Conservation (phyloP, 2,797 vertebrate species). For the Diglossa cyanea region DNA sequence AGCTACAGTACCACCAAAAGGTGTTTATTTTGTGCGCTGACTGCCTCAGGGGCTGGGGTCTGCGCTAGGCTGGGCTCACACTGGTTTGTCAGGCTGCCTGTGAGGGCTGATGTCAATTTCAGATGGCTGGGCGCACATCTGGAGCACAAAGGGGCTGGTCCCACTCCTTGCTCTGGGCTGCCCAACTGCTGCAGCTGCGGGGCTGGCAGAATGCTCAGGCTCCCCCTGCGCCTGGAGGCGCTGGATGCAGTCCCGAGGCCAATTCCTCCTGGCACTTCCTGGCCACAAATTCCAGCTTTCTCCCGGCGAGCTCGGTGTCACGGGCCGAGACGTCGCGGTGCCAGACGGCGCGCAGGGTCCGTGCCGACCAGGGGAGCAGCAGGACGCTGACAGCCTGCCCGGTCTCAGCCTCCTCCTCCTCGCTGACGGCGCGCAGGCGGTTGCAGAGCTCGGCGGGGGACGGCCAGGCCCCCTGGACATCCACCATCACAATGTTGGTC, state of each 20-base stretch:
- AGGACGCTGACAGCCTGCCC: conserved; percentile 75
- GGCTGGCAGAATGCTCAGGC: background rate
- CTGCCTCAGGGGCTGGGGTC: background rate
- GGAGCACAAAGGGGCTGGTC: background rate
- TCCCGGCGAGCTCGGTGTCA: conserved; percentile 78
- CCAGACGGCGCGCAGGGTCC: conserved; percentile 78
- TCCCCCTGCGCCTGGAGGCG: fast-evolving
- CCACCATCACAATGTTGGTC: conserved; percentile 83
- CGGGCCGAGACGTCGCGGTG: conserved; percentile 76
- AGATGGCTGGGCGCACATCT: background rate
- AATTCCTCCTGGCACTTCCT: conserved; percentile 59
- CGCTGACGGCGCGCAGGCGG: conserved; percentile 67
- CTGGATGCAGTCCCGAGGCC: fast-evolving
- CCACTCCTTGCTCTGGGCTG: background rate
- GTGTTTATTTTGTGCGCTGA: background rate
- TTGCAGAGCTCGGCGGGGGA: conserved; percentile 76
- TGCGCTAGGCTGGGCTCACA: background rate
- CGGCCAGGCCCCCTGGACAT: conserved; percentile 8
- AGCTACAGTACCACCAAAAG: background rate
- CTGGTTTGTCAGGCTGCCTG: background rate
- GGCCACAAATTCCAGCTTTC: conserved; percentile 81
- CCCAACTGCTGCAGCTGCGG: background rate
- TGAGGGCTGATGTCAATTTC: background rate
- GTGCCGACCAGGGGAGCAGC: conserved; percentile 76
- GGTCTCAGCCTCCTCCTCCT: conserved; percentile 70